These are phyloP conservation scores for Druon quercuslanigerum DNA, from an alignment of 1,140 invertebrate species.

Conservation along the genomic window DNA sequence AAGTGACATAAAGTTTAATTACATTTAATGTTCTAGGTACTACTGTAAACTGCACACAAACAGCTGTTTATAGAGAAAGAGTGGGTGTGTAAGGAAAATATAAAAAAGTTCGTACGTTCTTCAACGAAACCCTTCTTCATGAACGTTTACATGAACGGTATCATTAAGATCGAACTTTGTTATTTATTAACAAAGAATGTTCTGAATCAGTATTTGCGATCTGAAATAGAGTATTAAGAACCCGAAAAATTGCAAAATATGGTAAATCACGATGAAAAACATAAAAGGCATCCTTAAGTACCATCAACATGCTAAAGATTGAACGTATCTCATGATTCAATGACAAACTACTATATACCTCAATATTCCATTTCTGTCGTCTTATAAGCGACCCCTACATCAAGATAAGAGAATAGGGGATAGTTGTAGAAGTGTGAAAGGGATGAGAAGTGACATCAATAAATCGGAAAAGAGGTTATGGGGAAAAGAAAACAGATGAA, in stretches of 20 bases:
- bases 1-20: no score
- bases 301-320: neutral
- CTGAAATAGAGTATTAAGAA: neutral
- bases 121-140: no score
- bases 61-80: no score
- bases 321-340: conserved; percentile 11
- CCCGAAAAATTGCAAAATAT: neutral
- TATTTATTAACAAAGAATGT: neutral
- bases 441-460: neutral
- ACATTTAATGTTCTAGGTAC: no score
- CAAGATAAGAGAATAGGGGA: conserved; percentile 9
- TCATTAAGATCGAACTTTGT: no score
- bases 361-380: neutral
- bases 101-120: no score
- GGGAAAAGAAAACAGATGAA: neutral
- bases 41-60: no score
- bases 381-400: conserved; percentile 21
- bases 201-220: neutral
- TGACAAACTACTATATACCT: neutral
- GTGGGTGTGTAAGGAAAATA: no score
- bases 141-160: no score
- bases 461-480: conserved; percentile 36
- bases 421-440: neutral
- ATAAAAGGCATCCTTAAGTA: neutral
- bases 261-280: neutral